A percentile compares a stretch with the other conserved stretches of the same genome.
phyloP scores from a whole-genome alignment of 1,140 invertebrate species.

The Drosophila tani region DNA sequence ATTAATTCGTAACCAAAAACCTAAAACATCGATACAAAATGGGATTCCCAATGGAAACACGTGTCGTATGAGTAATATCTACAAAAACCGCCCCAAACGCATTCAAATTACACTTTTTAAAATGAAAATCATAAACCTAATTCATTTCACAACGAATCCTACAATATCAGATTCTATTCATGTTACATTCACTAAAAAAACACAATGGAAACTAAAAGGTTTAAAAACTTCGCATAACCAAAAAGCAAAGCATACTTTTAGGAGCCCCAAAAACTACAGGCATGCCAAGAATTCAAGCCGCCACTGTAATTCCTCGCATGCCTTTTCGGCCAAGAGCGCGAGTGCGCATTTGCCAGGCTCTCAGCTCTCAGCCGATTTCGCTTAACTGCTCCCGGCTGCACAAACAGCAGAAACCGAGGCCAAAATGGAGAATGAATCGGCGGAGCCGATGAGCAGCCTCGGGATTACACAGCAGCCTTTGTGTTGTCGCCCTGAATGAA shows the following conservation, averaged over 20 bases:
- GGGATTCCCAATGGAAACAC: not conserved
- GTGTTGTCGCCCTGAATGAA: constrained; percentile 77
- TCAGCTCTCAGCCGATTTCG: constrained; percentile 43
- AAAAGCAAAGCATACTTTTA: constrained; percentile 2
- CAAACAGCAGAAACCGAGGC: constrained; percentile 37
- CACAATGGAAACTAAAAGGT: not conserved
- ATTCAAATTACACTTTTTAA: no score
- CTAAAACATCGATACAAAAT: no score
- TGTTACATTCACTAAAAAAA: not conserved
- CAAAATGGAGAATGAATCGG: constrained; percentile 38
- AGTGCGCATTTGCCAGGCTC: constrained; percentile 76
- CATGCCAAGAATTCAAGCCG: not conserved
- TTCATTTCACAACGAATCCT: not conserved
- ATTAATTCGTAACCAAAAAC: no score
- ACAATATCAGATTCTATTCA: no score
- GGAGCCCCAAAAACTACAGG: not conserved
- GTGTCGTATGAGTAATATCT: not conserved
- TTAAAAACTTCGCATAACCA: not conserved
- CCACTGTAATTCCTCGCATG: constrained; percentile 49
- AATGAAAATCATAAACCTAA: not conserved
- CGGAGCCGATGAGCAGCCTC: constrained; percentile 29
- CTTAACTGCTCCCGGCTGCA: constrained; percentile 48
- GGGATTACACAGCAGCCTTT: constrained; percentile 47
- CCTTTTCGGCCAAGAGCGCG: constrained; percentile 56
- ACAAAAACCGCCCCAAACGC: not conserved